These are phyloP conservation scores for Notolepis coatsorum DNA, from an alignment of 2,797 vertebrate genomes.

Conservation along the genomic window DNA sequence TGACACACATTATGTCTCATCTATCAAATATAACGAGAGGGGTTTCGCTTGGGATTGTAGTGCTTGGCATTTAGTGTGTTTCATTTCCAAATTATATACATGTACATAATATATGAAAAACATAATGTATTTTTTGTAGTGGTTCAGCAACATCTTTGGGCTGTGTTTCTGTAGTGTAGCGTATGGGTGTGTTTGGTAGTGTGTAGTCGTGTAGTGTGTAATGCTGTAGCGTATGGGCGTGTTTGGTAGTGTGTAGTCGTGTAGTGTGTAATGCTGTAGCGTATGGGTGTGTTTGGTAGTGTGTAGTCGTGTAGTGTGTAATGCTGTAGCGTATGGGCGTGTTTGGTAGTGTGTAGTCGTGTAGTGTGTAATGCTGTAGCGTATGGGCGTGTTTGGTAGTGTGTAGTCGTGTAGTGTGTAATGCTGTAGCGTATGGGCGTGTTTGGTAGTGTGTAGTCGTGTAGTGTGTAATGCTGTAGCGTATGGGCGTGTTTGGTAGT, in stretches of 20 bases:
- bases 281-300: slow-evolving; percentile 7
- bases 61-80: slow-evolving; percentile 23
- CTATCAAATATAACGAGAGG: slow-evolving; percentile 33
- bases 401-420: slow-evolving; percentile 34
- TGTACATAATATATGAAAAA: background rate
- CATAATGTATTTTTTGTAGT: slow-evolving; percentile 22
- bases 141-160: slow-evolving; percentile 37
- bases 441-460: slow-evolving; percentile 2
- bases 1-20: slow-evolving; percentile 31
- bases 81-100: slow-evolving; percentile 36
- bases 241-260: slow-evolving; percentile 12
- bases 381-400: slow-evolving; percentile 18
- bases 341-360: slow-evolving; percentile 41
- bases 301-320: too few species aligned
- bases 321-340: too few species aligned
- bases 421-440: slow-evolving; percentile 34
- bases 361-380: slow-evolving; percentile 34
- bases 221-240: slow-evolving; percentile 34
- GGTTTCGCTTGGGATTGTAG: slow-evolving; percentile 41
- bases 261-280: slow-evolving; percentile 37
- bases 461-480: too few species aligned
- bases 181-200: too few species aligned
- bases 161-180: slow-evolving; percentile 22
- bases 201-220: slow-evolving; percentile 47
- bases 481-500: slow-evolving; percentile 20